Evolutionary conservation across 2,113 vertebrate genomes (phyloP), one percentile per base, ranked within the genome.

Genomic region (Thinocorus orbignyianus): DNA sequence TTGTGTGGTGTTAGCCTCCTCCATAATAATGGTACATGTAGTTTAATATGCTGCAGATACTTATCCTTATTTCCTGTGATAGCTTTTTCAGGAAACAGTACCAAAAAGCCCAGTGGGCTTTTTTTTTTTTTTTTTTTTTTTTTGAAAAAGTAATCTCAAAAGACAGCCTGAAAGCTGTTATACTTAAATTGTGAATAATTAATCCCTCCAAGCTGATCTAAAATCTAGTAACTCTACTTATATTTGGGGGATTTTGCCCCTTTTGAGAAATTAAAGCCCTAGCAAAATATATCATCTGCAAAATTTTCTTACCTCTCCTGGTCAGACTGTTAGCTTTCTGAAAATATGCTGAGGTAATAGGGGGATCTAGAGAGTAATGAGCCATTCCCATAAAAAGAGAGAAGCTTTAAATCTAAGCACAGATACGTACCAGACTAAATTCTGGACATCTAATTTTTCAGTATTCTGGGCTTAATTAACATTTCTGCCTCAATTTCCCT

Each of bases 401-500:
- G 9, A 85, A 82, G 13, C 39, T 86, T 62, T 91, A 89, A 92
- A 84, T 84, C 54, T 77, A 86, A 86, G 31, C 39, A 80, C 8
- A 81, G 60, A 62, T 71, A 73, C 17, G 16, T 85, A 86, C 31
- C 54, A 90, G 68, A 70, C 64, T 78, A 70, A 93, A 74, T 90
- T 80, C 76, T 87, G 61, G 73, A 85, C 52, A 55, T 46, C 28
- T 78, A 33, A 78, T 91, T 95, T 97, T 92, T 92, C 78, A 77
- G 51, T 83, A 39, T 96, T 95, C 78, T 94, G 51, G 8, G 24
- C 42, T 92, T 96, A 93, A 92, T 92, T 94, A 92, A 92, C 55
- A 92, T 90, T 94, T 93, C 81, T 96, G 90, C 93, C 93, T 94
- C 94, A 76, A 91, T 95, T 96, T 95, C 73, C 78, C 84, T 54